phyloP scores from a whole-genome alignment of 2,113 vertebrate species.

The Anser cygnoides region DNA sequence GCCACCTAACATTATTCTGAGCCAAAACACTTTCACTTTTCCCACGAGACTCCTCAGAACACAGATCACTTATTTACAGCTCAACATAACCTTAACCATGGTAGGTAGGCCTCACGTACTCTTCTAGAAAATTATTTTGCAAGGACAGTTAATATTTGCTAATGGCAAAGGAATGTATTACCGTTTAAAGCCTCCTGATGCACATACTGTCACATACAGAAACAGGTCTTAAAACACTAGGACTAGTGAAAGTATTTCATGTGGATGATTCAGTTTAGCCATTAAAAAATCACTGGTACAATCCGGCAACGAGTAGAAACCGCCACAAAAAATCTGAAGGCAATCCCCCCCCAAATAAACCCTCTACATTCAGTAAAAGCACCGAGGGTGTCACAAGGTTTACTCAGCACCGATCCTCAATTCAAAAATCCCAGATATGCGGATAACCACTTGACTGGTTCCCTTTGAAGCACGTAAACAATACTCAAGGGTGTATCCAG shows the following conservation, averaged over 20 bases:
- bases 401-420: neutral
- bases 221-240: neutral
- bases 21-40: constrained; percentile 36
- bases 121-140: neutral
- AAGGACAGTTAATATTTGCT: neutral
- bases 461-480: neutral
- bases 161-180: constrained; percentile 4
- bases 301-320: neutral
- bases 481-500: neutral
- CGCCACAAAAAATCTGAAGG: neutral
- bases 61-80: neutral
- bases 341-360: neutral
- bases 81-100: neutral
- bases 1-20: neutral
- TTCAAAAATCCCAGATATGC: neutral
- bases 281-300: neutral
- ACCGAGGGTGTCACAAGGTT: neutral
- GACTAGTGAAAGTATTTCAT: neutral
- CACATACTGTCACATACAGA: neutral
- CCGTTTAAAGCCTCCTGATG: neutral
- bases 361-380: neutral
- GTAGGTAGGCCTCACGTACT: neutral
- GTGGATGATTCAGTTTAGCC: neutral
- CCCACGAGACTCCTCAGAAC: neutral
- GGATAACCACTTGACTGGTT: neutral